Conservation (phyloP, 2,113 vertebrate species). For the Sander lucioperca region DNA sequence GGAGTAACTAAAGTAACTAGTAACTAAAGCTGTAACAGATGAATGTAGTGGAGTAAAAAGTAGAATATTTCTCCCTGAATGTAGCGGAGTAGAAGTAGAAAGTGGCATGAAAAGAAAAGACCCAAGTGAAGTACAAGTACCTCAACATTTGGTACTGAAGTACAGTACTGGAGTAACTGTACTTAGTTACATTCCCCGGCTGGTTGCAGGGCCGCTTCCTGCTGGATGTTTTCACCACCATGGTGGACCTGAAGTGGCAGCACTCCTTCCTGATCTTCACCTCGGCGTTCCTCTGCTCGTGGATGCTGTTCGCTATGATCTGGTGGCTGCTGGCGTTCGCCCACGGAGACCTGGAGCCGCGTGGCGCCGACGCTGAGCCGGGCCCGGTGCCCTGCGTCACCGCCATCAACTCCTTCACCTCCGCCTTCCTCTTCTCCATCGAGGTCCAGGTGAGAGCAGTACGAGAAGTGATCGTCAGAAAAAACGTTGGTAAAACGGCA, state of each 20-base stretch:
- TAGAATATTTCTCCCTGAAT: too few species aligned
- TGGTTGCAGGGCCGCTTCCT: conserved; percentile 84
- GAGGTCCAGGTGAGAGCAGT: conserved; percentile 85
- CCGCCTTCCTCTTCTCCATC: conserved; percentile 89
- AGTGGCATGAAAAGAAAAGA: too few species aligned
- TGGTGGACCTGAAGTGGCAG: conserved; percentile 90
- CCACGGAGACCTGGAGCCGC: conserved; percentile 86
- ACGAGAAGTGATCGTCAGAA: too few species aligned
- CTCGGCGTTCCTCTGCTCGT: conserved; percentile 89
- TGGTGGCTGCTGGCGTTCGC: conserved; percentile 90
- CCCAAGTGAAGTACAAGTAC: too few species aligned
- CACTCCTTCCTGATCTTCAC: conserved; percentile 89
- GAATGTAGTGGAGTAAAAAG: too few species aligned
- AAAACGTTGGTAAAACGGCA: too few species aligned
- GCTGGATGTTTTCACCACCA: conserved; percentile 89
- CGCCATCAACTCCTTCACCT: conserved; percentile 88
- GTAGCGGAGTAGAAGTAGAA: too few species aligned
- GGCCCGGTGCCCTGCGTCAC: conserved; percentile 85
- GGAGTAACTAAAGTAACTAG: too few species aligned
- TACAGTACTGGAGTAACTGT: too few species aligned
- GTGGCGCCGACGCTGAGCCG: conserved; percentile 46
- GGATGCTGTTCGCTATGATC: conserved; percentile 89
- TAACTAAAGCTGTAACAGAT: too few species aligned
- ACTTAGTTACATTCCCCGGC: too few species aligned
- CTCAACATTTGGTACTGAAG: too few species aligned